Evolutionary conservation across 1,140 invertebrate genomes (phyloP), one percentile per base, ranked within the genome.

Genomic region (Trissolcus basalis): DNA sequence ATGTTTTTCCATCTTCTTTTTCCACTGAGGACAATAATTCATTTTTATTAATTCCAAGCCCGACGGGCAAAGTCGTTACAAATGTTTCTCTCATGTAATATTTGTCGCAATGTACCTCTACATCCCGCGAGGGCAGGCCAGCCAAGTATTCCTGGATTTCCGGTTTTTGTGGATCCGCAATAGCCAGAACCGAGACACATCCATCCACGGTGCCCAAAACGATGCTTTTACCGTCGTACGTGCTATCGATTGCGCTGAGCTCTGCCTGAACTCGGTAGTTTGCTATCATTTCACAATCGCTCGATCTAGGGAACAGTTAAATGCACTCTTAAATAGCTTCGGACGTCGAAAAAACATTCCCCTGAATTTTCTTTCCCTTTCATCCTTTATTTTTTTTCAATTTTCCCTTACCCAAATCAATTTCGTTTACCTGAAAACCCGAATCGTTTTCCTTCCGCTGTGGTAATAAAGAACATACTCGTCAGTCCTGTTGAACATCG

Each of bases 381-480:
- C 33, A 10, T 39, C n/a, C 9, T 39, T 39, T 39, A 3, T 1
- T 11, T 39, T 39, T 39, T 11, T 39, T 11, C 36, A 9, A 11
- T 9, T n/a, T 39, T 39, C 36, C n/a, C 9, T 39, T 39, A 6
- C 10, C 9, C n/a, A 8, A 39, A 39, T n/a, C n/a, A 39, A 39
- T 39, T 39, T 39, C n/a, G n/a, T 4, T 53, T 36, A 94, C 94
- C 93, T 93, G 85, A 98, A 98, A 6, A 98, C 93, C 61, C 96
- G 90, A 47, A 98, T 91, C 7, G 97, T 98, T 88, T 97, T 96
- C 71, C 94, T 92, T 7, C 96, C 96, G 77, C 96, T 97, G 83
- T 99, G 97, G 80, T 99, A 99, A 85, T 99, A 99, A 2, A 98
- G 90, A 4, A 99, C 97, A 80, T 99, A 98, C 77, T 97, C 93